Base-by-base conservation (phyloP, 1,140 invertebrate genomes). In the Agrypnia vestita region DNA sequence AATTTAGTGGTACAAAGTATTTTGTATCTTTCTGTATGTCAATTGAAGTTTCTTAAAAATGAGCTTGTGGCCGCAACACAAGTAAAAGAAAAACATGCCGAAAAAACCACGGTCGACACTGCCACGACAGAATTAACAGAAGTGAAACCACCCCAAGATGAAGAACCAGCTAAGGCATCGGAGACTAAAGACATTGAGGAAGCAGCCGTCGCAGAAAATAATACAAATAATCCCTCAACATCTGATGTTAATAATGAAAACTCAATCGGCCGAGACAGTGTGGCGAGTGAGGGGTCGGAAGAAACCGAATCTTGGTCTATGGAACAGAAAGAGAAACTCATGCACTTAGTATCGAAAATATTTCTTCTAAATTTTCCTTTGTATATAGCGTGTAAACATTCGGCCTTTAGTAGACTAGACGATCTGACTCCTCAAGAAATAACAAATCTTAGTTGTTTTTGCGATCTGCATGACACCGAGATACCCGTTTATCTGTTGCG, bases 331-430 rank as follows among this genome's bases (percentile, higher is more conserved):
- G 95, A 96, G 85, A 94, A 94, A 86, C 88, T 96, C 35, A 91
- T 96, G 86, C 93, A 94, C 84, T 93, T 96, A 85, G 90, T 95
- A 43, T 93, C 94, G 7, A 96, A 96, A 89, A 92, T 96, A 83
- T 96, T 96, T 87, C 89, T 95, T 77, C 89, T 94, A 79, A 97
- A 97, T 87, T 98, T 97, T 89, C 97, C 97, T 19, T 90, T 97
- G 11, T 98, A 98, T 87, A 92, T 97, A 86, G 96, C 96, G 56
- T 96, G 96, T 88, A 98, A 98, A 88, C 96, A 97, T 86, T 93
- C 92, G 59, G 90, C 93, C 80, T 92, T 95, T 80, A 91, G 92
- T 67, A 93, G 95, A 79, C 86, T 95, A 51, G 95, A 96, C 87
- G 95, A 96, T 85, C 87, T 96, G 7, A 93, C 93, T 53, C 92